Conservation (phyloP, 2,888 invertebrate species). For the Aphodius sticticus region DNA sequence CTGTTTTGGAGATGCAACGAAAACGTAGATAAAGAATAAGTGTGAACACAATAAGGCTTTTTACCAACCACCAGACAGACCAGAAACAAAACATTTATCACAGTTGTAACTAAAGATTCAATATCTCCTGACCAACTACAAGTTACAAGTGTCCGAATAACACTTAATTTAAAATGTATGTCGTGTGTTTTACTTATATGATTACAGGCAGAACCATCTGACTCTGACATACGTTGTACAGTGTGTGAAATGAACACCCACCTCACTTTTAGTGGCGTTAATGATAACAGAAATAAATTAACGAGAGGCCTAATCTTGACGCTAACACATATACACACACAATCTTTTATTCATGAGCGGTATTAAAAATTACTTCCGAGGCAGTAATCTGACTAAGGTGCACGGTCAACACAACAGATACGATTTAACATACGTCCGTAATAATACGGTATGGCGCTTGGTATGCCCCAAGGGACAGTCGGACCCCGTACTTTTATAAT, state of each 20-base stretch:
- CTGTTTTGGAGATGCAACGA: background rate
- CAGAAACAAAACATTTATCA: background rate
- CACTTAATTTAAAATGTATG: background rate
- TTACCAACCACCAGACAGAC: background rate
- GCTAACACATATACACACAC: background rate
- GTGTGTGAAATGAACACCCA: background rate
- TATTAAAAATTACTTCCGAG: constrained; percentile 4
- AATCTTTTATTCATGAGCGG: constrained; percentile 4
- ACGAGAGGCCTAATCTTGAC: background rate
- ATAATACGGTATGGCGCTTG: background rate
- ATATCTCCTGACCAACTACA: background rate
- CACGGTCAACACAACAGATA: background rate
- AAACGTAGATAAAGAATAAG: background rate
- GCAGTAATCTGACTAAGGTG: background rate
- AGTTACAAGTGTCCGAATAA: background rate
- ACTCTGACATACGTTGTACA: background rate
- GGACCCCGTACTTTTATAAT: background rate
- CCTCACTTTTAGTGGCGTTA: background rate
- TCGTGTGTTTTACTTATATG: background rate
- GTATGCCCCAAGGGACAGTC: background rate
- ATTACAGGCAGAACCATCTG: background rate
- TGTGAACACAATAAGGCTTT: background rate
- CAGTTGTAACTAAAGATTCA: background rate
- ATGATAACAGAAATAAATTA: constrained; percentile 4
- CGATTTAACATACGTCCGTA: background rate